Evolutionary conservation across 2,888 invertebrate genomes (phyloP), one percentile per base, ranked within the genome.

Genomic region (Bhutanitis thaidina): DNA sequence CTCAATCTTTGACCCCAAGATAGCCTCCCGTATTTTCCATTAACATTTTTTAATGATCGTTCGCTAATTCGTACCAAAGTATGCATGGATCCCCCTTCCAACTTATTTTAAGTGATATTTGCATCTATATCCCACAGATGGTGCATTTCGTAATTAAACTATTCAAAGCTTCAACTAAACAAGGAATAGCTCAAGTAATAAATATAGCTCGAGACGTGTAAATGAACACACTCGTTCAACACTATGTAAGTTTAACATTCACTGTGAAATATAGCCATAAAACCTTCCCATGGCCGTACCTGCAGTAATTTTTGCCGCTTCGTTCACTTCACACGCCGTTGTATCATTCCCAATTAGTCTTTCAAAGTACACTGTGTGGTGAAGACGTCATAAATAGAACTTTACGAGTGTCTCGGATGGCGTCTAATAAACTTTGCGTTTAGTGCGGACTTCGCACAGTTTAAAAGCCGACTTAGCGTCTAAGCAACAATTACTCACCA

Each of bases 301-400:
- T 32, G 29, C n/a, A 34, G 55, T 52, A 41, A 49, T 51, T 55
- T 56, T 57, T 55, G 48, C 53, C 51, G 47, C 45, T 53, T 30
- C 48, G 48, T 38, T 51, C 55, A 60, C 55, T 59, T 59, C 49
- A 52, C 50, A 56, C 49, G 36, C 55, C 40, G 40, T 65, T 71
- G 69, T 71, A 60, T 69, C 59, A 64, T 68, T 63, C 67, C 73
- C 78, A 80, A 81, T 81, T 81, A 81, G 77, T 70, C 59, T 67
- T 41, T 54, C 65, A 65, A 67, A 65, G 65, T 65, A 65, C 65
- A 71, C 67, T 65, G 64, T 64, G 67, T 59, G 58, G 62, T 60
- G 65, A 60, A 69, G 69, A 67, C 60, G 63, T 68, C 75, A 74
- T 78, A 77, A 79, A 78, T 71, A 57, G 67, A 58, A 58, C 62